phyloP scores from a whole-genome alignment of 1,140 invertebrate genomes.

The Drosophila pseudoananassae region DNA sequence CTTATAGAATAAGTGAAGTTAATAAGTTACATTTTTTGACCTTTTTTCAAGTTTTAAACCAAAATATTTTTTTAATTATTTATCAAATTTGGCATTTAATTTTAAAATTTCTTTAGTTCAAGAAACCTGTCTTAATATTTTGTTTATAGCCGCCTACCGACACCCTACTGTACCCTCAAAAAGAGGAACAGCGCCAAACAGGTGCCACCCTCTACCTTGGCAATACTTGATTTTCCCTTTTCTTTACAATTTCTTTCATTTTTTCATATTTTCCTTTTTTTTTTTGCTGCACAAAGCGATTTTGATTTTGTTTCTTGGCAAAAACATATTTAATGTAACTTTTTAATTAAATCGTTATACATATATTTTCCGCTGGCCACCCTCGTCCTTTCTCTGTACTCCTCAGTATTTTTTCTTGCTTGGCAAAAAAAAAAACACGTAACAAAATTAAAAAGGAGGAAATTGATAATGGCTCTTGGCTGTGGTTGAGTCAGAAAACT shows the following conservation, averaged over 20 bases:
- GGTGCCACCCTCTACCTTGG: slow-evolving; percentile 1
- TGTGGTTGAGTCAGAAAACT: slow-evolving; percentile 21
- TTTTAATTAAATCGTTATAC: slow-evolving; percentile 80
- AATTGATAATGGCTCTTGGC: slow-evolving; percentile 72
- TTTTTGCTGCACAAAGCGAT: slow-evolving; percentile 18
- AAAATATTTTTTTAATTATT: too few species aligned
- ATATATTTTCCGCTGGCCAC: slow-evolving; percentile 11
- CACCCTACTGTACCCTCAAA: background rate
- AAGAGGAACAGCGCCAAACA: background rate
- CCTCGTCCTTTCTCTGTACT: slow-evolving; percentile 8
- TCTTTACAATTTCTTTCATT: slow-evolving; percentile 8
- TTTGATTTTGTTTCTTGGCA: slow-evolving; percentile 24
- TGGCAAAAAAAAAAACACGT: background rate
- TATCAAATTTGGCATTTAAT: too few species aligned
- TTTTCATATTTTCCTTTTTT: background rate
- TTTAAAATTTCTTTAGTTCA: too few species aligned
- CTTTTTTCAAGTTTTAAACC: too few species aligned
- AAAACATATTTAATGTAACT: slow-evolving; percentile 74
- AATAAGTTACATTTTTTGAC: too few species aligned
- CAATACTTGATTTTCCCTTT: slow-evolving; percentile 7
- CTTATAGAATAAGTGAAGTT: too few species aligned
- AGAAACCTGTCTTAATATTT: too few species aligned
- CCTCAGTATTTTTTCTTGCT: background rate
- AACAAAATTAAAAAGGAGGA: slow-evolving; percentile 14
- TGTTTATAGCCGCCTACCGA: background rate